A percentile compares a stretch with the other conserved stretches of the same genome.
phyloP scores from a whole-genome alignment of 2,113 vertebrate species.

The Oophaga pumilio region DNA sequence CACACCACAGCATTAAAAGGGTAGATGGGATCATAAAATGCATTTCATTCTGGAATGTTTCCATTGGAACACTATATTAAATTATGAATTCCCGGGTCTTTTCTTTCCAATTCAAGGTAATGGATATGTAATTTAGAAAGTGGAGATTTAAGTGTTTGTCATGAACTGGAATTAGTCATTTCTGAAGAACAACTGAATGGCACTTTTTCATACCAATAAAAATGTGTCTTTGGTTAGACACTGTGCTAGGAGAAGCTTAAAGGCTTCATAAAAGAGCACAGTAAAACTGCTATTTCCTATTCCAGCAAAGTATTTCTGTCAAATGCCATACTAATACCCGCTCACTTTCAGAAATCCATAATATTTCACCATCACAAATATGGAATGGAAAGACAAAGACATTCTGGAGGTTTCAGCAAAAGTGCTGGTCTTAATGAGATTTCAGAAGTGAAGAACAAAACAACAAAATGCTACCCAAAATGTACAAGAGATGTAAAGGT shows the following conservation, averaged over 20 bases:
- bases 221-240: constrained; percentile 38
- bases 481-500: neutral
- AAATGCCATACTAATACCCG: constrained; percentile 1
- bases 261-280: neutral
- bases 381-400: neutral
- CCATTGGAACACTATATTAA: constrained; percentile 12
- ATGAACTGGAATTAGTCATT: constrained; percentile 45
- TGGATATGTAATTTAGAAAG: constrained; percentile 55
- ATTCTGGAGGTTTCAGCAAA: neutral
- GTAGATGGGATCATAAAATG: constrained; percentile 58
- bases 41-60: constrained; percentile 58
- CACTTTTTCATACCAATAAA: constrained; percentile 53
- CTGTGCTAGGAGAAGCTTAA: constrained; percentile 23
- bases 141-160: constrained; percentile 55
- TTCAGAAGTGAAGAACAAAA: neutral
- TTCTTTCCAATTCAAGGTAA: constrained; percentile 55
- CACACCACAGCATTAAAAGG: constrained; percentile 56
- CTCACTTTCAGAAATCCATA: neutral
- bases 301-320: neutral
- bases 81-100: constrained; percentile 51
- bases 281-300: constrained; percentile 6
- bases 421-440: neutral
- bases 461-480: neutral
- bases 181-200: constrained; percentile 34
- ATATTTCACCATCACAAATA: constrained; percentile 7